These are phyloP conservation scores for Perithous albicinctus DNA, from an alignment of 2,888 invertebrate genomes.

Conservation along the genomic window DNA sequence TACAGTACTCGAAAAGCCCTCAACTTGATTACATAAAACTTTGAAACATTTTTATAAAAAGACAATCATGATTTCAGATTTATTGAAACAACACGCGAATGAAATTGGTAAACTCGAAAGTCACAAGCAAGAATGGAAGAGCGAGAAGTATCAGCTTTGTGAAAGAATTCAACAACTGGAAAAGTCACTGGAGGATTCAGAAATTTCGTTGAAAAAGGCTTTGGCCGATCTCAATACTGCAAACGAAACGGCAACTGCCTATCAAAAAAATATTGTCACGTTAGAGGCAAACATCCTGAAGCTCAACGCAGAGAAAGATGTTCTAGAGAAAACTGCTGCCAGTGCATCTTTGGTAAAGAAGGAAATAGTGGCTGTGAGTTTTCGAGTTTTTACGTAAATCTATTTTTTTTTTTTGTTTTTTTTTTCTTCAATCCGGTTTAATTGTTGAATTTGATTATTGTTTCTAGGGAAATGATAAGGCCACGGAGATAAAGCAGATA, in stretches of 20 bases:
- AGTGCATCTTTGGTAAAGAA: background rate
- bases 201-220: conserved; percentile 65
- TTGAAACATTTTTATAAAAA: background rate
- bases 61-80: conserved; percentile 60
- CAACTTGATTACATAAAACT: conserved; percentile 60
- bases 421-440: too few relatives aligned
- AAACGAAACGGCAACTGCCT: conserved; percentile 64
- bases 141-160: conserved; percentile 68
- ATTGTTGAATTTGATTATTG: background rate
- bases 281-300: conserved; percentile 70
- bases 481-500: conserved; percentile 77
- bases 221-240: conserved; percentile 66
- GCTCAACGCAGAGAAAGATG: conserved; percentile 50
- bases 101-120: conserved; percentile 57
- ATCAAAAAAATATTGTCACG: conserved; percentile 67
- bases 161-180: conserved; percentile 72
- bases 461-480: conserved; percentile 72
- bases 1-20: conserved; percentile 50
- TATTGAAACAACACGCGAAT: conserved; percentile 47
- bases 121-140: conserved; percentile 69
- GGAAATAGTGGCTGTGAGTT: conserved; percentile 35
- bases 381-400: background rate
- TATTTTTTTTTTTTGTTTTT: too few relatives aligned
- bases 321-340: conserved; percentile 50
- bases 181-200: conserved; percentile 61